phyloP scores from a whole-genome alignment of 2,113 vertebrate genomes.

The Cervus canadensis region DNA sequence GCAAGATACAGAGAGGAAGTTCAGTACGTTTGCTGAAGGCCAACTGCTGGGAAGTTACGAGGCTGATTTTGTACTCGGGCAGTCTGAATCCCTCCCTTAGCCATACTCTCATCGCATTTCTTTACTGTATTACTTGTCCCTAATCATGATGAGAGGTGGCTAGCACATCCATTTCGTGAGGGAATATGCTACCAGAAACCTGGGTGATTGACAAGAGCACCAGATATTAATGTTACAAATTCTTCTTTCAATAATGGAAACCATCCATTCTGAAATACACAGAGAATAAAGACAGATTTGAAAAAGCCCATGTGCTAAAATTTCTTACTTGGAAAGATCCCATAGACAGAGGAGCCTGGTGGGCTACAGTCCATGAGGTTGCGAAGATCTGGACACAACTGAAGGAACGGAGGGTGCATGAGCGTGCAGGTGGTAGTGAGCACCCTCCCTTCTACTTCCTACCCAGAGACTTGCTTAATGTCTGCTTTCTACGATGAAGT shows the following conservation, averaged over 20 bases:
- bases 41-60: not conserved
- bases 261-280: not conserved
- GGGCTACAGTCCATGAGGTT: not conserved
- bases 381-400: not conserved
- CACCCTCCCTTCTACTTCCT: not conserved
- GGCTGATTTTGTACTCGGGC: not conserved
- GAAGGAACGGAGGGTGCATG: not conserved
- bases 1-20: not conserved
- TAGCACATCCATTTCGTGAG: not conserved
- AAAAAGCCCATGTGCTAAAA: slow-evolving; percentile 13
- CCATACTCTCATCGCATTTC: not conserved
- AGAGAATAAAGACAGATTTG: not conserved
- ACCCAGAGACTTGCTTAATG: not conserved
- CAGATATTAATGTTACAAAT: not conserved
- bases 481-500: not conserved
- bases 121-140: not conserved
- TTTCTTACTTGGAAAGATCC: not conserved
- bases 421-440: slow-evolving; percentile 1
- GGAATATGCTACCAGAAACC: not conserved
- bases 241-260: not conserved
- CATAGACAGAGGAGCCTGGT: not conserved
- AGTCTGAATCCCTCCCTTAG: not conserved
- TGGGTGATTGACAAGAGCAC: not conserved
- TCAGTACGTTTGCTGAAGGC: not conserved
- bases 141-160: not conserved